A percentile compares a stretch with the other conserved stretches of the same genome.
Evolutionary conservation across 1,140 invertebrate genomes (phyloP).

Genomic region (Whitmania pigra): DNA sequence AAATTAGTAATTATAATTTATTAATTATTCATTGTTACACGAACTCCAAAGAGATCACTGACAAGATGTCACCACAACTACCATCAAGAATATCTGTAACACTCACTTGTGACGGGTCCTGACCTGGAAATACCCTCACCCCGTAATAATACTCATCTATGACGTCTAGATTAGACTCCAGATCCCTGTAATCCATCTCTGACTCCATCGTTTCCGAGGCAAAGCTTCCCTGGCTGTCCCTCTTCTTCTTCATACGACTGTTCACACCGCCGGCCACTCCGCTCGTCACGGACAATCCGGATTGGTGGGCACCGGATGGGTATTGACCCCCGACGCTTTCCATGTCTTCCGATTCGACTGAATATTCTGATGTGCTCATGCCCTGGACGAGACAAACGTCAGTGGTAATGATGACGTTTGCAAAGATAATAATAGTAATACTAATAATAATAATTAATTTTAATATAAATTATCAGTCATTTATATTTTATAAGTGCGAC

Average conservation of each 20-base stretch:
- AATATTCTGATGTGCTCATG: slow-evolving; percentile 22
- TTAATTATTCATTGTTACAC: too few relatives aligned
- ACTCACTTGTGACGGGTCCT: slow-evolving; percentile 72
- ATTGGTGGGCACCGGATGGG: neutral
- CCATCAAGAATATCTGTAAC: too few relatives aligned
- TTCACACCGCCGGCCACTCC: slow-evolving; percentile 8
- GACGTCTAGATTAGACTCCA: slow-evolving; percentile 54
- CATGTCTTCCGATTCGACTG: slow-evolving; percentile 22
- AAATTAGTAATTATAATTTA: too few relatives aligned
- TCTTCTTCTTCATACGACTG: slow-evolving; percentile 18
- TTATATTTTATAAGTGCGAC: neutral
- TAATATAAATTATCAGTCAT: too few relatives aligned
- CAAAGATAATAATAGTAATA: too few relatives aligned
- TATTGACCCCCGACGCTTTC: slow-evolving; percentile 18
- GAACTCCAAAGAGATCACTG: too few relatives aligned
- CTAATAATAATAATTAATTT: too few relatives aligned
- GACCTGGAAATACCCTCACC: slow-evolving; percentile 74
- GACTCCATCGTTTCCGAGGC: slow-evolving; percentile 33
- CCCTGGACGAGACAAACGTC: neutral
- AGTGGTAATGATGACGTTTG: neutral
- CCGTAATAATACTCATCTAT: slow-evolving; percentile 98
- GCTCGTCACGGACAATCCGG: neutral
- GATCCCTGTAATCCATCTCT: slow-evolving; percentile 34
- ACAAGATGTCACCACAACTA: too few relatives aligned
- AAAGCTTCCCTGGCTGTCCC: slow-evolving; percentile 27